Evolutionary conservation across 2,888 invertebrate genomes (phyloP).

Genomic region (Anthoptus insignis): DNA sequence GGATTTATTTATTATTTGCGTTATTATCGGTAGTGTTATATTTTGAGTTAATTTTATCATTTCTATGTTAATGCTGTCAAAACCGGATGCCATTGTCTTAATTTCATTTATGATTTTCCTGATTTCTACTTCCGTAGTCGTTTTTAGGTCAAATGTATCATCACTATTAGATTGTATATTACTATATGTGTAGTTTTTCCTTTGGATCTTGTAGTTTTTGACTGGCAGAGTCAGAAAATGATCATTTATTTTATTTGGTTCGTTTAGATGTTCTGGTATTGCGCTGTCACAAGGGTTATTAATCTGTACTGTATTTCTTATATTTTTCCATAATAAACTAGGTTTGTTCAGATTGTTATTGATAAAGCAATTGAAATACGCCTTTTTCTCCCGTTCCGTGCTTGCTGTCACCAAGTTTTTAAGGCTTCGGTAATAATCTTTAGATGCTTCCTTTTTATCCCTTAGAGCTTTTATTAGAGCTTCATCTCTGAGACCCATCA

Average conservation of each 20-base stretch:
- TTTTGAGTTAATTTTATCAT: conserved; percentile 42
- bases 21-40: conserved; percentile 32
- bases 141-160: background rate
- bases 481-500: conserved; percentile 40
- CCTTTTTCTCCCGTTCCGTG: conserved; percentile 40
- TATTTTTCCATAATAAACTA: background rate
- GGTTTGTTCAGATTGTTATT: background rate
- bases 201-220: no score
- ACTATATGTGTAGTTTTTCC: no score
- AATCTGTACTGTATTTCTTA: background rate
- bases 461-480: conserved; percentile 26
- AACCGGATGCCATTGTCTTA: conserved; percentile 31
- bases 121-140: conserved; percentile 8
- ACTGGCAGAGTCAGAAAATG: no score
- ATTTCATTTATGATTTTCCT: conserved; percentile 24
- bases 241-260: no score
- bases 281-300: background rate
- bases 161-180: background rate
- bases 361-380: background rate
- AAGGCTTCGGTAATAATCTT: conserved; percentile 35
- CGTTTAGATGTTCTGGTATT: conserved; percentile 3
- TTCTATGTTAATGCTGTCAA: conserved; percentile 36
- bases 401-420: conserved; percentile 33
- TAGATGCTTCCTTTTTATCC: conserved; percentile 15
- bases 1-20: conserved; percentile 38